Percentiles rank a stretch among this genome's conserved stretches.
Conservation (phyloP, 2,888 invertebrate genomes). For the Molanna angustata region DNA sequence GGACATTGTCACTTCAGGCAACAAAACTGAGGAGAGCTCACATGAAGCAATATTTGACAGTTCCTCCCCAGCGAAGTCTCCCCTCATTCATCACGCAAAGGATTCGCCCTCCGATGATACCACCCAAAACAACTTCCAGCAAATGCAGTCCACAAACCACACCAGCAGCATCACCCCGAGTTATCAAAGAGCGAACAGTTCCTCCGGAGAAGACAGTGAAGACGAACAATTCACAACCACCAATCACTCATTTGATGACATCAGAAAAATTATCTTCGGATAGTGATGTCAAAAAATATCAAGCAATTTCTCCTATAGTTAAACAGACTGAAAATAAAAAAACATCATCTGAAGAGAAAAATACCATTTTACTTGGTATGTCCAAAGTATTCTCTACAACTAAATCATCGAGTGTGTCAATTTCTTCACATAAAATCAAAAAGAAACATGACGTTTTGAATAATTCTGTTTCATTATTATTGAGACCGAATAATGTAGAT, state of each 20-base stretch:
- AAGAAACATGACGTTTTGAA: too few relatives aligned
- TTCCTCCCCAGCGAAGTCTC: slow-evolving; percentile 13
- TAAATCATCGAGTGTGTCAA: too few relatives aligned
- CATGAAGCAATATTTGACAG: slow-evolving; percentile 37
- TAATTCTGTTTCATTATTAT: too few relatives aligned
- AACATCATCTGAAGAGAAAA: background rate
- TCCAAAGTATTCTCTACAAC: slow-evolving; percentile 1
- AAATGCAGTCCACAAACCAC: slow-evolving; percentile 3
- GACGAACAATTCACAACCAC: slow-evolving; percentile 14
- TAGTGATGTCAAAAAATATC: too few relatives aligned
- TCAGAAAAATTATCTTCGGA: slow-evolving; percentile 30
- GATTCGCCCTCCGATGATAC: background rate
- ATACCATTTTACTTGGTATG: background rate
- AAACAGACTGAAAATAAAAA: background rate
- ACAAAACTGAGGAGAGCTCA: slow-evolving; percentile 43
- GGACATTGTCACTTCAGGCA: slow-evolving; percentile 43
- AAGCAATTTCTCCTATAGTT: too few relatives aligned
- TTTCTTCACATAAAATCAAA: too few relatives aligned
- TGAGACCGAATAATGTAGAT: too few relatives aligned
- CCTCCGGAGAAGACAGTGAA: slow-evolving; percentile 11
- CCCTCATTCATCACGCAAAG: slow-evolving; percentile 24
- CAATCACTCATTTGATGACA: slow-evolving; percentile 28
- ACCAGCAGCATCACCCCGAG: slow-evolving; percentile 7
- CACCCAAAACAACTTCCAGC: slow-evolving; percentile 5
- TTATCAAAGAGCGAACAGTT: slow-evolving; percentile 3